phyloP scores from a whole-genome alignment of 2,113 vertebrate genomes.

The Cyanoramphus novaezelandiae region DNA sequence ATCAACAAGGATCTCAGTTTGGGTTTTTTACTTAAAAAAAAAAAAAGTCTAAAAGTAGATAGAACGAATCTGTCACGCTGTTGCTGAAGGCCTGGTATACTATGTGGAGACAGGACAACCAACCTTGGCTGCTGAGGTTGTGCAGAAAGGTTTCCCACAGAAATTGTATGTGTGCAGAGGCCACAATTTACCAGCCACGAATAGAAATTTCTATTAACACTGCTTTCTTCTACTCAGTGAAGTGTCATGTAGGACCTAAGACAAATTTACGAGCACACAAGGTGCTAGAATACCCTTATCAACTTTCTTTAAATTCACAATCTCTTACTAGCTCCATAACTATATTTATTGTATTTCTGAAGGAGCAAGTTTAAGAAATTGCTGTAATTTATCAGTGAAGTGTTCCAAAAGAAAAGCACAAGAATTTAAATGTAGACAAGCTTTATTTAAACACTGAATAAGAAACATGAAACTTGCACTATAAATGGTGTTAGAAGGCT shows the following conservation, averaged over 20 bases:
- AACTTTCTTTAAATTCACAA: neutral
- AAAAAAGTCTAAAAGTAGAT: neutral
- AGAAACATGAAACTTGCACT: neutral
- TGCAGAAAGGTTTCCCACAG: neutral
- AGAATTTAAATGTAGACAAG: neutral
- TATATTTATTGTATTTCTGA: neutral
- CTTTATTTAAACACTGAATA: neutral
- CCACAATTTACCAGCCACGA: neutral
- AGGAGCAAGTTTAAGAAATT: neutral
- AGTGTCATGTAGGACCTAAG: neutral
- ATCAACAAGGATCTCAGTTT: neutral
- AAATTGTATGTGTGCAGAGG: fast-evolving
- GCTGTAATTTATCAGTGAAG: neutral
- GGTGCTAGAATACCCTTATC: neutral
- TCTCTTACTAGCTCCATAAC: neutral
- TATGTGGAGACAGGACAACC: neutral
- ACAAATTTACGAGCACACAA: neutral
- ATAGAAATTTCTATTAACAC: neutral
- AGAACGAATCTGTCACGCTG: neutral
- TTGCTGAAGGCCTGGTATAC: neutral
- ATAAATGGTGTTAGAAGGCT: neutral
- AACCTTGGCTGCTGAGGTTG: neutral
- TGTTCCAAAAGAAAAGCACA: neutral
- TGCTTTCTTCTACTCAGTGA: neutral
- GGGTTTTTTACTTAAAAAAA: neutral